Evolutionary conservation across 2,113 vertebrate species (phyloP).

Genomic region (Lathamus discolor): DNA sequence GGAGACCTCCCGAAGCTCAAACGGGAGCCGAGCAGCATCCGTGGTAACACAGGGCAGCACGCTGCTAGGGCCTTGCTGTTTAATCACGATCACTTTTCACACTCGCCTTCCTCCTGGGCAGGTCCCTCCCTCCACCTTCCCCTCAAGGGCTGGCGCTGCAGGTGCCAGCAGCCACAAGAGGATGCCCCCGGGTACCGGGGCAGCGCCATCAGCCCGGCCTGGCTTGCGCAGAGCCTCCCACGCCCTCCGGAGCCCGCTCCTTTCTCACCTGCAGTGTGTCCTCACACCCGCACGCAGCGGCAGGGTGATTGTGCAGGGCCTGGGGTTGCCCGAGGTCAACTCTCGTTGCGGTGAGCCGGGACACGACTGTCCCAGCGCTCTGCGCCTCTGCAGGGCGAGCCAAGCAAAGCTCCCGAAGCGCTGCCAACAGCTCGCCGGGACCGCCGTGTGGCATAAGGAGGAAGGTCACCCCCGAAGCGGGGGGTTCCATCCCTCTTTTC

Average conservation of each 20-base stretch:
- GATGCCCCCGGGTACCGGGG: neutral
- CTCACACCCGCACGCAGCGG: neutral
- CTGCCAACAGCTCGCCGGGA: neutral
- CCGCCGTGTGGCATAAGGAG: accelerated
- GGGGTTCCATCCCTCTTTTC: neutral
- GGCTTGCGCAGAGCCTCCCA: neutral
- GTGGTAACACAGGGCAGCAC: accelerated
- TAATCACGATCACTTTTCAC: neutral
- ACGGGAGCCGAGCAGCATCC: neutral
- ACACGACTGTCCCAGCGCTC: neutral
- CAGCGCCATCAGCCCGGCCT: neutral
- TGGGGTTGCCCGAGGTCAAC: neutral
- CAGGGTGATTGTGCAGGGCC: neutral
- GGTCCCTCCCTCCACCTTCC: neutral
- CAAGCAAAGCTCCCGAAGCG: neutral
- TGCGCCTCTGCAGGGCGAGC: accelerated
- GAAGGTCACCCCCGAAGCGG: accelerated
- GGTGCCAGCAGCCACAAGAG: neutral
- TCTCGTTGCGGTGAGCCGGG: accelerated
- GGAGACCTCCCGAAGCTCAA: neutral
- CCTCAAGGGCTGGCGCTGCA: accelerated
- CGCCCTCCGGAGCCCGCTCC: neutral
- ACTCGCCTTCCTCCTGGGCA: neutral
- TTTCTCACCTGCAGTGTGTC: neutral
- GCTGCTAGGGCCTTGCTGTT: neutral